Conservation (phyloP, 64 coral and sea anemone species). For the Dendrophyllia cribrosa region DNA sequence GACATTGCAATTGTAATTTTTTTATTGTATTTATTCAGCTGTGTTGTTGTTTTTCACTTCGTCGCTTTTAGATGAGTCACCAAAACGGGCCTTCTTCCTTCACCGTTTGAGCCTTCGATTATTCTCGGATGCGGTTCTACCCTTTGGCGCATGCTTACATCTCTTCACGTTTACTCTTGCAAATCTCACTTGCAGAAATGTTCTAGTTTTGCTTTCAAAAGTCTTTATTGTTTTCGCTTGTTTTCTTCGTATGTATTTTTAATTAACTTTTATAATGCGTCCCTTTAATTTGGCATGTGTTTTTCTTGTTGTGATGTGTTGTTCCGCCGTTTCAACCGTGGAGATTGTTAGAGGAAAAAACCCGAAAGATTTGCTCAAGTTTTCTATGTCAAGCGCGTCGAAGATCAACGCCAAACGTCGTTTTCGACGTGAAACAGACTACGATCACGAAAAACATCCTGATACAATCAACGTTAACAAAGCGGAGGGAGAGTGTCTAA, state of each 20-base stretch:
- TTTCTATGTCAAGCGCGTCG: neutral
- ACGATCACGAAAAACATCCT: neutral
- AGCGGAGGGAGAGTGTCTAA: neutral
- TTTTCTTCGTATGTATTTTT: neutral
- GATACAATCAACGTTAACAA: neutral
- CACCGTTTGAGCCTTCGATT: neutral
- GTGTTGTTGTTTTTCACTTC: no score
- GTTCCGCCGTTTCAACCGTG: neutral
- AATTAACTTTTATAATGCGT: neutral
- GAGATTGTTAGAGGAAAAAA: neutral
- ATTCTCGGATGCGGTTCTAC: neutral
- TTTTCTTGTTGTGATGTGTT: neutral
- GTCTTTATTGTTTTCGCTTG: neutral
- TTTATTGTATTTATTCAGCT: no score
- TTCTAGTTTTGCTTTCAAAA: no score
- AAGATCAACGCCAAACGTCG: neutral
- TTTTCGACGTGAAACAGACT: neutral
- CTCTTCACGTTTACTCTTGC: slow-evolving; percentile 9
- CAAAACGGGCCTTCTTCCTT: no score
- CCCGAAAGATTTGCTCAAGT: neutral
- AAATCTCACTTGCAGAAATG: neutral
- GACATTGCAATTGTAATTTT: no score
- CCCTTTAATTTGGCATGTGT: neutral
- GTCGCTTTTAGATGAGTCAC: no score
- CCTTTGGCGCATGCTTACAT: neutral